Conservation (phyloP, 2,797 vertebrate genomes). For the Sebastes umbrosus region DNA sequence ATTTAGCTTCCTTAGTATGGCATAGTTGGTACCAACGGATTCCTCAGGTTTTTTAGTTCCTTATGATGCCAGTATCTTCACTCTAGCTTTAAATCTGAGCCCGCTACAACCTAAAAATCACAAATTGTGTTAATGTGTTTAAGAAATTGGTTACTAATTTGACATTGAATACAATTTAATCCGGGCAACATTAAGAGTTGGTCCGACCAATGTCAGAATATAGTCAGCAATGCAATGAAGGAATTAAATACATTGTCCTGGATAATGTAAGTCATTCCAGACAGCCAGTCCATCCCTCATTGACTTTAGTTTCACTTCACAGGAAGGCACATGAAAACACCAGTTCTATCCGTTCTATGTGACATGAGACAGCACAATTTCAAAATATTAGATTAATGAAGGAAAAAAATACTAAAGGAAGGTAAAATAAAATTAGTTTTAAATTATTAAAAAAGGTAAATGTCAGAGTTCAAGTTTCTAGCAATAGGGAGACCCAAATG, state of each 20-base stretch:
- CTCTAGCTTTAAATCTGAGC: no score
- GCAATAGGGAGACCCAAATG: not conserved
- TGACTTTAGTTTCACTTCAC: not conserved
- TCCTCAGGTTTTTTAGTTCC: no score
- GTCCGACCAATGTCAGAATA: no score
- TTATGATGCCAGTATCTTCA: no score
- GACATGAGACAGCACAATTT: not conserved
- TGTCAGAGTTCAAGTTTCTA: not conserved
- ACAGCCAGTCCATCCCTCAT: not conserved
- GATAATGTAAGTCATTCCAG: not conserved
- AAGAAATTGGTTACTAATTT: accelerated
- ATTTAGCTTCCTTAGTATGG: no score
- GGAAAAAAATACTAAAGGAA: not conserved
- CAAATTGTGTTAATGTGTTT: no score
- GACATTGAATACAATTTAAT: no score
- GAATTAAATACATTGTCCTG: no score
- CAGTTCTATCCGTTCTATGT: not conserved
- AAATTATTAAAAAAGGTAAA: not conserved
- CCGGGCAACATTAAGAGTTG: no score
- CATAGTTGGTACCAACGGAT: no score
- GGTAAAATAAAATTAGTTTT: not conserved
- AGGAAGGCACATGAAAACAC: not conserved
- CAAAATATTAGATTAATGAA: not conserved
- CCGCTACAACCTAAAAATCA: no score
- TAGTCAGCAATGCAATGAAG: no score